These are phyloP conservation scores for Periphyllus acericola DNA, from an alignment of 2,888 invertebrate species.

Conservation along the genomic window DNA sequence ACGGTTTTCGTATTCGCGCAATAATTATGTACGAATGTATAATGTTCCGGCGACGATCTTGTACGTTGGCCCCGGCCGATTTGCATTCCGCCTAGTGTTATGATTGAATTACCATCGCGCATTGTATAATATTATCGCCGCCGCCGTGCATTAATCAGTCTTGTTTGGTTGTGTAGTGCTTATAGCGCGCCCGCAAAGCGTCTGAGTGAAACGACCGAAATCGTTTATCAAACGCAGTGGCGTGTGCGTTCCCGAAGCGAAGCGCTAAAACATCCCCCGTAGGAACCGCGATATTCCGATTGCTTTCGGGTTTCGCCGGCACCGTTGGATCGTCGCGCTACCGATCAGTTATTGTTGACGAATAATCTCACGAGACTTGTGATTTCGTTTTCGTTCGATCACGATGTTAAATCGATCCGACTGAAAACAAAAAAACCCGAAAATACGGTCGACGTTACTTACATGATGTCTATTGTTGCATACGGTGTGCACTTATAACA, in stretches of 20 bases:
- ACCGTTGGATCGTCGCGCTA: no score
- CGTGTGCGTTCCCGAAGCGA: background rate
- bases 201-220: background rate
- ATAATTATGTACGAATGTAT: conserved; percentile 42
- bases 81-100: conserved; percentile 36
- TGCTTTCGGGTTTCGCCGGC: background rate
- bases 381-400: no score
- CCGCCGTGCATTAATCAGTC: conserved; percentile 27
- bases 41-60: conserved; percentile 24
- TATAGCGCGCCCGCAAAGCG: background rate
- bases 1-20: conserved; percentile 35
- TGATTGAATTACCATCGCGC: conserved; percentile 30
- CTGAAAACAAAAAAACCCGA: no score
- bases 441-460: no score
- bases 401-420: no score
- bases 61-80: background rate
- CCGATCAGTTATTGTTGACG: no score
- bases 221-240: background rate
- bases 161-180: no score
- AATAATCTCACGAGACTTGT: no score
- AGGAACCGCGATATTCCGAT: background rate
- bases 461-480: no score
- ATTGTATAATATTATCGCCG: background rate
- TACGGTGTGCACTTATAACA: no score
- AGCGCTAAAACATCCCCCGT: background rate